phyloP scores from a whole-genome alignment of 1,140 invertebrate species.

The Rhagoletis zephyria region DNA sequence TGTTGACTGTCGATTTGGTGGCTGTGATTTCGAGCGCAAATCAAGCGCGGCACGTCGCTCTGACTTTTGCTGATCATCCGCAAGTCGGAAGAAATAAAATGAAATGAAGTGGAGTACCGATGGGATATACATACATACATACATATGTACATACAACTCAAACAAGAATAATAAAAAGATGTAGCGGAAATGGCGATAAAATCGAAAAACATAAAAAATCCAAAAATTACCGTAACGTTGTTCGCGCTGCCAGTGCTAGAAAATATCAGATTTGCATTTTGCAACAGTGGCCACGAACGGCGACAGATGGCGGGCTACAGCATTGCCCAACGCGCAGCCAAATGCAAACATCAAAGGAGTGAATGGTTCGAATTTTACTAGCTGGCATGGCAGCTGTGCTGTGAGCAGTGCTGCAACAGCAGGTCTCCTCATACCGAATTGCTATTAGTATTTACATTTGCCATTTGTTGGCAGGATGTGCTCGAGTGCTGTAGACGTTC shows the following conservation, averaged over 20 bases:
- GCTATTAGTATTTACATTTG: background rate
- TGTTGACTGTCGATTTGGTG: conserved; percentile 35
- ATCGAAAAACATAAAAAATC: background rate
- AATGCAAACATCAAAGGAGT: background rate
- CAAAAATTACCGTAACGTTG: conserved; percentile 1
- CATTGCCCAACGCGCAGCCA: background rate
- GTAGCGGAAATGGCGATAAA: background rate
- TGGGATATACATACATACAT: background rate
- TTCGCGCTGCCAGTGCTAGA: background rate
- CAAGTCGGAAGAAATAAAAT: conserved; percentile 9
- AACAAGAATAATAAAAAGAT: conserved; percentile 1
- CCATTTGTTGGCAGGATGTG: background rate
- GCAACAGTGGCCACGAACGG: conserved; percentile 8
- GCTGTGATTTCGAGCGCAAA: background rate
- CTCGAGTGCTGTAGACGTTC: background rate
- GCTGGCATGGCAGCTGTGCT: background rate
- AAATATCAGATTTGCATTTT: conserved; percentile 41
- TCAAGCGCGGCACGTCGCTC: background rate
- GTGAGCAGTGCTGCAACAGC: background rate
- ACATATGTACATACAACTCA: background rate
- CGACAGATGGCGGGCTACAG: background rate
- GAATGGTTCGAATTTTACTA: background rate
- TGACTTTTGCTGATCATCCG: background rate
- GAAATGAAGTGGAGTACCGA: background rate
- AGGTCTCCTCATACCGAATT: background rate